phyloP scores from a whole-genome alignment of 2,113 vertebrate species.

The Butastur rufipennis region DNA sequence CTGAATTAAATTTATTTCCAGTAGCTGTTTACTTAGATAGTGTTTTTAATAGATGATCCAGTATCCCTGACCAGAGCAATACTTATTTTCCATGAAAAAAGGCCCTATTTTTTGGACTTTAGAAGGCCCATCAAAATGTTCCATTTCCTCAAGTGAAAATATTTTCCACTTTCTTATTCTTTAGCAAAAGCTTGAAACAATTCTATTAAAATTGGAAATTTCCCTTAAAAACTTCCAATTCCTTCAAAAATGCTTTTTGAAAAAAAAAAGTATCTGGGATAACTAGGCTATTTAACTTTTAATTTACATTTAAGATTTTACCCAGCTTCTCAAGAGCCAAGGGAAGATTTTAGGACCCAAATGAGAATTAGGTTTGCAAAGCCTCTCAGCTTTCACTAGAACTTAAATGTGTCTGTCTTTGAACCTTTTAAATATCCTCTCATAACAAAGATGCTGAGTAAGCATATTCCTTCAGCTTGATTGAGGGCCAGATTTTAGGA shows the following conservation, averaged over 20 bases:
- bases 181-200: background rate
- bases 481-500: slow-evolving; percentile 23
- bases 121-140: background rate
- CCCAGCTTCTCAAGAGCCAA: background rate
- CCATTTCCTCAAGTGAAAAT: background rate
- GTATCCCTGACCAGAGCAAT: background rate
- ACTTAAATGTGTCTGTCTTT: background rate
- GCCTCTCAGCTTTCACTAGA: background rate
- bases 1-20: background rate
- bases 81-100: background rate
- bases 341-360: background rate
- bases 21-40: background rate
- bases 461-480: background rate
- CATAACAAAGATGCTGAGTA: slow-evolving; percentile 16
- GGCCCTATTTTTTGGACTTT: background rate
- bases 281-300: background rate
- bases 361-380: slow-evolving; percentile 17
- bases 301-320: background rate
- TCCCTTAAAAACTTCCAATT: background rate
- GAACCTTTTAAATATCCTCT: slow-evolving; percentile 14
- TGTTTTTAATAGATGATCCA: background rate
- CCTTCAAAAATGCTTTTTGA: background rate
- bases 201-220: background rate
- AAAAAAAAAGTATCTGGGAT: background rate
- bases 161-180: background rate